Evolutionary conservation across 1,140 invertebrate species (phyloP).

Genomic region (Grapholita molesta): DNA sequence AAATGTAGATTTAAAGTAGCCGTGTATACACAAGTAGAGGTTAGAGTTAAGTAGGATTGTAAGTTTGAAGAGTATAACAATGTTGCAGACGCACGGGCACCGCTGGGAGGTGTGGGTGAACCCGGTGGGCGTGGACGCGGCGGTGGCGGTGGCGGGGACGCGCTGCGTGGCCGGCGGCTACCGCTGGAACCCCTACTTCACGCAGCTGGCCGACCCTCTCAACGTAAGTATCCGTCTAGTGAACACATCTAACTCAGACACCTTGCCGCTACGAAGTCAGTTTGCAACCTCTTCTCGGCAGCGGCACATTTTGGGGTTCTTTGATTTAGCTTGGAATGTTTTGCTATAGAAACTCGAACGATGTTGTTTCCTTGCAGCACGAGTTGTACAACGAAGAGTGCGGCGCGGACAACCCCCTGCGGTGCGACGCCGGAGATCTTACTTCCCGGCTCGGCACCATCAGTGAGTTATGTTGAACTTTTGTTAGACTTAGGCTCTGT

Average conservation of each 20-base stretch:
- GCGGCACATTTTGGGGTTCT: no score
- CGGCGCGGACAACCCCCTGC: slow-evolving; percentile 89
- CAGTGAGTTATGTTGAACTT: slow-evolving; percentile 61
- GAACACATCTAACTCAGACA: no score
- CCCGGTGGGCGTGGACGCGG: slow-evolving; percentile 94
- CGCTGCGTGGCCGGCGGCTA: slow-evolving; percentile 94
- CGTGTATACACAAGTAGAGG: no score
- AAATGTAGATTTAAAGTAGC: no score
- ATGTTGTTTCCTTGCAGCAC: slow-evolving; percentile 75
- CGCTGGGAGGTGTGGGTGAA: slow-evolving; percentile 97
- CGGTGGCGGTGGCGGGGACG: slow-evolving; percentile 87
- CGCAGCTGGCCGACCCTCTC: slow-evolving; percentile 91
- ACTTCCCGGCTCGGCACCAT: slow-evolving; percentile 91
- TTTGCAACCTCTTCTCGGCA: no score
- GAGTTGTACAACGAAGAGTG: slow-evolving; percentile 94
- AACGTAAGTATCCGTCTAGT: slow-evolving; percentile 84
- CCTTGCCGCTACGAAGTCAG: no score
- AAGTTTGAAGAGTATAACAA: neutral
- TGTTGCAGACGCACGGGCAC: slow-evolving; percentile 87
- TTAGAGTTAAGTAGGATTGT: no score
- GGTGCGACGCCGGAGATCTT: slow-evolving; percentile 96
- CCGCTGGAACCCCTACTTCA: slow-evolving; percentile 96
- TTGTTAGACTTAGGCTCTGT: no score
- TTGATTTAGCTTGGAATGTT: no score
- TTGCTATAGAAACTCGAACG: no score